Conservation (phyloP, 2,113 vertebrate species). For the Pao palembangensis region DNA sequence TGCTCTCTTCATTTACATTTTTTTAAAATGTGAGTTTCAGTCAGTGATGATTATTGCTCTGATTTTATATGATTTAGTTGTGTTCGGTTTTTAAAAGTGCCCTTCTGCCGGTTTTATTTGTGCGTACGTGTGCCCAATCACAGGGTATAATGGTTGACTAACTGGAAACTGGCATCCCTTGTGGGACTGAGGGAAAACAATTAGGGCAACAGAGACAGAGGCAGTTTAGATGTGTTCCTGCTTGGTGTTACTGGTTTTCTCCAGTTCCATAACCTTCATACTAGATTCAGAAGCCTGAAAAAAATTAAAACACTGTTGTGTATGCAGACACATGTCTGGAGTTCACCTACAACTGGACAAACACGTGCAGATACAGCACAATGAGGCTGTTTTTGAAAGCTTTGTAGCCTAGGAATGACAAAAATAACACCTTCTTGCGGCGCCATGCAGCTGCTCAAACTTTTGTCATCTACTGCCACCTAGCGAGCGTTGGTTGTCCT, state of each 20-base stretch:
- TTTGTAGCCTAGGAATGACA: no score
- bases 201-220: slow-evolving; percentile 19
- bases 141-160: slow-evolving; percentile 46
- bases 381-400: no score
- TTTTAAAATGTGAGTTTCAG: slow-evolving; percentile 44
- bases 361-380: no score
- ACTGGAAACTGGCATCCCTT: slow-evolving; percentile 67
- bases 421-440: background rate
- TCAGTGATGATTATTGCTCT: slow-evolving; percentile 56
- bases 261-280: no score
- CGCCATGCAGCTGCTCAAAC: background rate
- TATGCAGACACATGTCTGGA: no score
- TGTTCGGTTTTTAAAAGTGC: slow-evolving; percentile 26
- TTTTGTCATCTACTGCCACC: slow-evolving; percentile 61
- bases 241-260: slow-evolving; percentile 17
- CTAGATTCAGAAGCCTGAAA: no score
- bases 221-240: slow-evolving; percentile 49
- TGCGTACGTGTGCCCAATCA: slow-evolving; percentile 13
- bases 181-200: slow-evolving; percentile 25
- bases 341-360: no score
- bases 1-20: slow-evolving; percentile 44
- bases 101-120: slow-evolving; percentile 18
- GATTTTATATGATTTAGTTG: slow-evolving; percentile 50
- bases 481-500: slow-evolving; percentile 29
- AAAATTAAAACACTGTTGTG: no score